Conservation (phyloP, 1,140 invertebrate genomes). For the Drosophila watanabei region DNA sequence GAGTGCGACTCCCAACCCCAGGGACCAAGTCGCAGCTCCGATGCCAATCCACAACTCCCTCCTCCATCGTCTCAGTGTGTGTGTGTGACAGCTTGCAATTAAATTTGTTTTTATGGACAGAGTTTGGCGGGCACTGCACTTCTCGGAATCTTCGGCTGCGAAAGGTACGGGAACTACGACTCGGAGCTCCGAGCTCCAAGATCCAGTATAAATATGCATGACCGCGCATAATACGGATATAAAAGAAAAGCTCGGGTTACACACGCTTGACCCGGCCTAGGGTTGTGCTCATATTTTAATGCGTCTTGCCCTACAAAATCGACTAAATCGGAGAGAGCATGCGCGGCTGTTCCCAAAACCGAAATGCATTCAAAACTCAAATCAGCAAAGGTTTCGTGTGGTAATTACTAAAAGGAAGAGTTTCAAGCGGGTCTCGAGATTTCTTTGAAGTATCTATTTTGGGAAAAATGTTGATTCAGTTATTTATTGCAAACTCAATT, state of each 20-base stretch:
- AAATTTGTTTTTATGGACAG: conserved; percentile 81
- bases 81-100: conserved; percentile 80
- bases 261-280: conserved; percentile 68
- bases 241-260: conserved; percentile 77
- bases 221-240: conserved; percentile 77
- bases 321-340: conserved; percentile 13
- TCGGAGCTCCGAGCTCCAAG: conserved; percentile 1
- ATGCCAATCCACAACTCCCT: conserved; percentile 43
- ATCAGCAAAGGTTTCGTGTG: conserved; percentile 19
- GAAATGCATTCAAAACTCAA: conserved; percentile 21
- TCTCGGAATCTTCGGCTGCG: conserved; percentile 72
- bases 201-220: conserved; percentile 76
- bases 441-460: not conserved
- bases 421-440: not conserved
- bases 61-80: conserved; percentile 26
- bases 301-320: conserved; percentile 54
- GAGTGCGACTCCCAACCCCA: conserved; percentile 21
- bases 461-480: not conserved
- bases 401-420: not conserved
- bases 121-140: conserved; percentile 56
- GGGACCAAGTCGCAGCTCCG: conserved; percentile 27
- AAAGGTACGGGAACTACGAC: conserved; percentile 33
- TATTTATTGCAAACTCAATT: not conserved
- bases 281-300: conserved; percentile 69
- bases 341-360: conserved; percentile 28